phyloP scores from a whole-genome alignment of 2,113 vertebrate genomes.

The Theristicus caerulescens region DNA sequence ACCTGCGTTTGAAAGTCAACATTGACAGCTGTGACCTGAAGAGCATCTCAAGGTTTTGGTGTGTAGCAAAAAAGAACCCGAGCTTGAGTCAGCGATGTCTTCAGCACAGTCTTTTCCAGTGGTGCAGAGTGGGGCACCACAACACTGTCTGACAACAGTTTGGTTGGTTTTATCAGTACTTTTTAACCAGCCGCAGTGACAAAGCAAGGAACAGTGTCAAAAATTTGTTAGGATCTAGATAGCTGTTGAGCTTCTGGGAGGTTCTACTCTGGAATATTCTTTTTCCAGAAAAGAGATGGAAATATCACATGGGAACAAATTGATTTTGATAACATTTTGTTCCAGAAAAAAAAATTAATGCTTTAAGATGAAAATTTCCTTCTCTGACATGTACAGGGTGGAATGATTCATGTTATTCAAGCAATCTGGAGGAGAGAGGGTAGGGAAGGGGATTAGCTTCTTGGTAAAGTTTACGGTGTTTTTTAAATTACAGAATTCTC shows the following conservation, averaged over 20 bases:
- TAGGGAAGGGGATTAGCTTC: neutral
- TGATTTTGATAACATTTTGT: neutral
- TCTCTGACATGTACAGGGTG: neutral
- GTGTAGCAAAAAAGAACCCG: too few species aligned
- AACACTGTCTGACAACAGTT: fast-evolving
- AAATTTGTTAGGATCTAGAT: too few species aligned
- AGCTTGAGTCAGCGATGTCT: neutral
- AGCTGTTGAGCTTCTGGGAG: neutral
- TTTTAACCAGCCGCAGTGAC: neutral
- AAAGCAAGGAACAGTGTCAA: neutral
- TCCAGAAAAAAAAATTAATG: neutral
- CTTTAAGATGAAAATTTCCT: neutral
- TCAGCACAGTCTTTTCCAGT: neutral
- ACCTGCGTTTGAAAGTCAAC: neutral
- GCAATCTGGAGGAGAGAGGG: neutral
- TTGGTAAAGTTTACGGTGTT: neutral
- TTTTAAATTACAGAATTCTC: neutral
- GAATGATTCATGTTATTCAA: slow-evolving; percentile 4
- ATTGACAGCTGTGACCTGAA: neutral
- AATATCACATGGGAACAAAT: neutral
- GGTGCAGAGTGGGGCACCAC: neutral
- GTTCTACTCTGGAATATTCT: neutral
- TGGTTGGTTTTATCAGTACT: neutral
- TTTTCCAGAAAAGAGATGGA: neutral
- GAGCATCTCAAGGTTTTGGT: neutral